Evolutionary conservation across 2,113 vertebrate genomes (phyloP), one percentile per base, ranked within the genome.

Genomic region (Sorex araneus): DNA sequence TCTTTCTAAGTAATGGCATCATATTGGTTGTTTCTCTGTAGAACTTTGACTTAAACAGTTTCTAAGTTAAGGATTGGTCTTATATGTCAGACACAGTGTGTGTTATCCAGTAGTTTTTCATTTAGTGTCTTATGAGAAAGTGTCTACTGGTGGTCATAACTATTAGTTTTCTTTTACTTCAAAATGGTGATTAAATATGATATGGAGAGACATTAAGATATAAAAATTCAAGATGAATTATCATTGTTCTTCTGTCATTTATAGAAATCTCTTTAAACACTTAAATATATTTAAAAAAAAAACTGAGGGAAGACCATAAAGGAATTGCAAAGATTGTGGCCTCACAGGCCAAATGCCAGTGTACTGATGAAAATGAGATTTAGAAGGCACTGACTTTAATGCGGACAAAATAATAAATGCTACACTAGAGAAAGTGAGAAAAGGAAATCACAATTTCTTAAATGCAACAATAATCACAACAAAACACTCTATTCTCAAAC

Each of bases 171-270:
- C 32, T 40, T 69, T 76, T 89, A 15, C 11, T 57, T 64, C 80
- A 80, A 27, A 63, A 40, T 89, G 47, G 0, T 73, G 76, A 45
- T 63, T 88, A 47, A 64, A 40, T n/a, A 3, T 74, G 34, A 64
- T 64, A 36, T 88, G 19, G 70, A 91, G 8, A 21, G 6, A 23
- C 15, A 50, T 45, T 50, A 2, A 87, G 40, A 84, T 74, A 76
- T 21, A 64, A 64, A 94, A 84, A 70, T 71, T 0, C 8, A 66
- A n/a, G 28, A 91, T 89, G 9, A 84, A 84, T 81, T 54, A 57
- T 47, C 19, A 87, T 34, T 67, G 21, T 50, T 43, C 12, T 0
- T 69, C 7, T 47, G 77, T 4, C 3, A 64, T 30, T n/a, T 71
- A 71, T 2, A 74, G 0, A 64, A 27, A 13, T 30, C 25, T 8